phyloP scores from a whole-genome alignment of 2,888 invertebrate species.

The Mythimna ferrago region DNA sequence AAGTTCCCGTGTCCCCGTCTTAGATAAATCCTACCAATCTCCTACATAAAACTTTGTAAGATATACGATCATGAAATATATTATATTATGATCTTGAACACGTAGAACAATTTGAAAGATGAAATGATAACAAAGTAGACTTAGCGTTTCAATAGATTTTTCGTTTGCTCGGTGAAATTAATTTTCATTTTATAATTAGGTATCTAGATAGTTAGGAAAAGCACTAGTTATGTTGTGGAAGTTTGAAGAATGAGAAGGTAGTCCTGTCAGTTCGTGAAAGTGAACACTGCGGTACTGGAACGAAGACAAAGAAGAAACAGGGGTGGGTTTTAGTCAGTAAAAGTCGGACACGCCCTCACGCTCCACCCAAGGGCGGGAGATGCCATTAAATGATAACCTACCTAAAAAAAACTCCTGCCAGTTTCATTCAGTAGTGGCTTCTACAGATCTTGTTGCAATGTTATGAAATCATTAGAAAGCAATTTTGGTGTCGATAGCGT shows the following conservation, averaged over 20 bases:
- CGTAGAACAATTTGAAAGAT: conserved; percentile 43
- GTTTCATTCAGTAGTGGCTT: background rate
- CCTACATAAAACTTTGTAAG: conserved; percentile 61
- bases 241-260: background rate
- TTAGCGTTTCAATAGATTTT: conserved; percentile 9
- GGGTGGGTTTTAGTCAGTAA: too few species aligned
- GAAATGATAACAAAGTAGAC: conserved; percentile 11
- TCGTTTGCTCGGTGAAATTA: background rate
- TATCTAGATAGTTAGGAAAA: background rate
- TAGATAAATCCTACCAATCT: conserved; percentile 67
- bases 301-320: too few species aligned
- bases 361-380: too few species aligned
- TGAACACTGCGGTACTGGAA: too few species aligned
- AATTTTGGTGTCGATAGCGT: background rate
- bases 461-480: background rate
- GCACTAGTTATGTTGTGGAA: background rate
- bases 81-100: conserved; percentile 52
- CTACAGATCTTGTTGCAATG: background rate
- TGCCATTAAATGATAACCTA: too few species aligned
- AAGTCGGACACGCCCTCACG: too few species aligned
- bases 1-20: conserved; percentile 60
- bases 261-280: too few species aligned
- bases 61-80: conserved; percentile 61
- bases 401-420: background rate
- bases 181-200: background rate